These are phyloP conservation scores for Sinocyclocheilus anophthalmus DNA, from an alignment of 2,113 vertebrate genomes.

Conservation along the genomic window DNA sequence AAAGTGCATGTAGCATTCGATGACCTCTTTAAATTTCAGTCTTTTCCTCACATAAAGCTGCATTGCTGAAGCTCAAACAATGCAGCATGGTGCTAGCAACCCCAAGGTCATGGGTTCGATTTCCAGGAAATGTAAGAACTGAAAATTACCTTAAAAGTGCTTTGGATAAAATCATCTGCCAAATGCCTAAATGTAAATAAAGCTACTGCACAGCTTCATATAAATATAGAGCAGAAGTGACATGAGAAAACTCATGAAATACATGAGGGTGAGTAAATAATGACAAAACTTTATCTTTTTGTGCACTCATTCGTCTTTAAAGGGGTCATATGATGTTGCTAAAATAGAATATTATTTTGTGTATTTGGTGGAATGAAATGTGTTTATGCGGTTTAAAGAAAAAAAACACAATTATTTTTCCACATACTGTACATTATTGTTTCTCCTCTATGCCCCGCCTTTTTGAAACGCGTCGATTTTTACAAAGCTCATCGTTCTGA, in stretches of 20 bases:
- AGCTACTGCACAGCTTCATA: not conserved
- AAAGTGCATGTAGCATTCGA: no score
- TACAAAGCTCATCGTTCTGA: no score
- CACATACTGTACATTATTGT: no score
- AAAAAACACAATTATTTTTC: no score
- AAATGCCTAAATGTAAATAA: not conserved
- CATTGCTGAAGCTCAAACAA: not conserved
- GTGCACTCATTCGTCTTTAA: not conserved
- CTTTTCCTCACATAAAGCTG: not conserved
- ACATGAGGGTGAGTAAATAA: not conserved
- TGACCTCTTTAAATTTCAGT: not conserved
- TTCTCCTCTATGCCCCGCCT: no score
- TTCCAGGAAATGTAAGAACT: not conserved
- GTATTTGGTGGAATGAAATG: constrained; percentile 52
- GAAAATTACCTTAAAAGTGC: not conserved
- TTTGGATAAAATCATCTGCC: not conserved
- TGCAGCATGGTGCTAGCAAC: not conserved
- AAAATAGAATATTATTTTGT: no score
- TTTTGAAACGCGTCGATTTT: no score
- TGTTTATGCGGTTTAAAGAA: not conserved
- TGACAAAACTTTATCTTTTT: not conserved
- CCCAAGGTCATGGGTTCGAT: not conserved
- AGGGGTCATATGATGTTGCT: no score
- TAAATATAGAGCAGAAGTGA: not conserved
- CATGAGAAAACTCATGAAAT: not conserved